Percentiles rank a stretch among this genome's conserved stretches.
Evolutionary conservation across 1,140 invertebrate species (phyloP).

Genomic region (Gonatopus flavifemur): DNA sequence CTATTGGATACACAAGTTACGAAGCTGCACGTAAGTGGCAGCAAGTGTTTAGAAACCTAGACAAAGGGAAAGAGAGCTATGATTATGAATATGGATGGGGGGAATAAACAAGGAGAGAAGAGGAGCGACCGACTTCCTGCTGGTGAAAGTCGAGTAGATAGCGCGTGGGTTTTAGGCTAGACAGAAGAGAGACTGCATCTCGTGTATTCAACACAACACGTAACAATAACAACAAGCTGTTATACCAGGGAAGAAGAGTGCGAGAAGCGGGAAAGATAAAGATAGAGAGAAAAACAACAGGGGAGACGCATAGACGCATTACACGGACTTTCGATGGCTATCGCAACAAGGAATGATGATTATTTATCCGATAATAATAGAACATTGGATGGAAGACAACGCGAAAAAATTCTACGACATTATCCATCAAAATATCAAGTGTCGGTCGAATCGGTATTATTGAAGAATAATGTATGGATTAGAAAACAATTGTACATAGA

Average conservation of each 20-base stretch:
- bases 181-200: slow-evolving; percentile 35
- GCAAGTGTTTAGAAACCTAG: neutral
- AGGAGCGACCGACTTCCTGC: slow-evolving; percentile 23
- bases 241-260: slow-evolving; percentile 2
- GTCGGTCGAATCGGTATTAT: too few relatives aligned
- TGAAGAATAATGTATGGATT: too few relatives aligned
- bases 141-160: slow-evolving; percentile 34
- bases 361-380: too few relatives aligned
- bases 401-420: too few relatives aligned
- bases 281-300: neutral
- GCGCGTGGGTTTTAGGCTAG: slow-evolving; percentile 30
- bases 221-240: too few relatives aligned
- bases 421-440: too few relatives aligned
- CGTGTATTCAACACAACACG: slow-evolving; percentile 15
- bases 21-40: neutral
- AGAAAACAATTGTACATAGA: too few relatives aligned
- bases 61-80: slow-evolving; percentile 1
- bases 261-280: neutral
- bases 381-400: too few relatives aligned
- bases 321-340: slow-evolving; percentile 20
- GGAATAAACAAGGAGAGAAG: neutral
- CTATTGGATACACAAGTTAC: too few relatives aligned
- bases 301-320: neutral
- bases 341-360: too few relatives aligned
- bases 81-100: neutral